Conservation (phyloP, 1,140 invertebrate species). For the Nephotettix cincticeps region DNA sequence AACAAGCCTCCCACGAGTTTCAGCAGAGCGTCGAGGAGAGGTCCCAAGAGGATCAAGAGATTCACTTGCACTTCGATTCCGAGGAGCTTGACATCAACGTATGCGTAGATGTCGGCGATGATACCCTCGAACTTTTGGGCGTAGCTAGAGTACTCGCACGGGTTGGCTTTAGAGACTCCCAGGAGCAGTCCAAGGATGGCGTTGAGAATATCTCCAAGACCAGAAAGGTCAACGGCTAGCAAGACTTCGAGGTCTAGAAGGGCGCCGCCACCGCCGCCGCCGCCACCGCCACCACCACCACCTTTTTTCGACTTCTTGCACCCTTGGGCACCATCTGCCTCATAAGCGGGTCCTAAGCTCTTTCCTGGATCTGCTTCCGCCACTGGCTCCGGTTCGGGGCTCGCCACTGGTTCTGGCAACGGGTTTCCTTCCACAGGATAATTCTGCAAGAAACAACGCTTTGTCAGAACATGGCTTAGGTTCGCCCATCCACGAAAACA, state of each 20-base stretch:
- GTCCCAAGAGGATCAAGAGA: background rate
- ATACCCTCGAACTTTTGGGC: background rate
- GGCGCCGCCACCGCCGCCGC: background rate
- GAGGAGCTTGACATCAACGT: background rate
- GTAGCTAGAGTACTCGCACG: background rate
- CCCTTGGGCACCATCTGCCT: background rate
- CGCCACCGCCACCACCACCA: background rate
- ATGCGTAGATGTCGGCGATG: background rate
- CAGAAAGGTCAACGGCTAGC: background rate
- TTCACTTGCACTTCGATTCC: background rate
- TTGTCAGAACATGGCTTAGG: too few relatives aligned
- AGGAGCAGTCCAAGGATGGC: background rate
- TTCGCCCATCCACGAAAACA: too few relatives aligned
- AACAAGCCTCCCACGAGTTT: background rate
- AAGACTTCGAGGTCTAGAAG: background rate
- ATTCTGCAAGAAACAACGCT: too few relatives aligned
- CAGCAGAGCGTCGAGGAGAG: background rate
- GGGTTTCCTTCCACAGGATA: background rate
- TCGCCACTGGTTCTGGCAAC: background rate
- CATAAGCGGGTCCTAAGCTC: background rate
- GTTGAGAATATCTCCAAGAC: slow-evolving; percentile 2
- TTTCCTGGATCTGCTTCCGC: background rate
- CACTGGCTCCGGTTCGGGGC: background rate
- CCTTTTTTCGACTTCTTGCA: background rate
- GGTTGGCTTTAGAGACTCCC: background rate